Conservation (phyloP, 1,140 invertebrate genomes). For the Cotesia glomerata region DNA sequence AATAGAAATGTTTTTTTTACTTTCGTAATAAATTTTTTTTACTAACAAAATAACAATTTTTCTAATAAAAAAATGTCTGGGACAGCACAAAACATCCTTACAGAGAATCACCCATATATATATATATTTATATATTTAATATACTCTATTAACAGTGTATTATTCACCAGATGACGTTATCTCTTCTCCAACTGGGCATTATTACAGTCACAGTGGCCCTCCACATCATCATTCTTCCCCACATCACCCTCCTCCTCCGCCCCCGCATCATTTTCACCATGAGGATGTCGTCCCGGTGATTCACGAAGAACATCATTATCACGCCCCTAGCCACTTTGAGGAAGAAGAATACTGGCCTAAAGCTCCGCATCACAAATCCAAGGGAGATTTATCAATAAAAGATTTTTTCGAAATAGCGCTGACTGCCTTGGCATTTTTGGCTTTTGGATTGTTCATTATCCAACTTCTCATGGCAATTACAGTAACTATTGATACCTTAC, state of each 20-base stretch:
- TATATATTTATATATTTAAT: not conserved
- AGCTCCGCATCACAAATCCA: conserved; percentile 56
- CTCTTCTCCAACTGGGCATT: conserved; percentile 46
- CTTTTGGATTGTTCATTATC: conserved; percentile 77
- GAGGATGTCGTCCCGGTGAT: conserved; percentile 44
- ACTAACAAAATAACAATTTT: too few relatives aligned
- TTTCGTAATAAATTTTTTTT: too few relatives aligned
- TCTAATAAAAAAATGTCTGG: too few relatives aligned
- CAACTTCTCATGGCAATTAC: conserved; percentile 71
- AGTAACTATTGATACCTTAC: conserved; percentile 33
- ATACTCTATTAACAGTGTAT: not conserved
- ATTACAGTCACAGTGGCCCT: conserved; percentile 39
- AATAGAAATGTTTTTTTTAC: too few relatives aligned
- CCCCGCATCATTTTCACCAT: conserved; percentile 29
- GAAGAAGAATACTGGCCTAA: conserved; percentile 43
- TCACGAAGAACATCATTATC: conserved; percentile 56
- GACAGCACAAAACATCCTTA: too few relatives aligned
- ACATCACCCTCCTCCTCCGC: conserved; percentile 37
- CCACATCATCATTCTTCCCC: conserved; percentile 27
- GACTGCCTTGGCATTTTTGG: conserved; percentile 78
- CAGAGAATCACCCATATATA: too few relatives aligned
- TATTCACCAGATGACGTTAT: conserved; percentile 38
- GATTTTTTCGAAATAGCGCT: conserved; percentile 80
- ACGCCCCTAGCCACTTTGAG: conserved; percentile 46
- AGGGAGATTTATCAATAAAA: conserved; percentile 66